phyloP scores from a whole-genome alignment of 2,113 vertebrate genomes.

The Stictonetta naevosa region DNA sequence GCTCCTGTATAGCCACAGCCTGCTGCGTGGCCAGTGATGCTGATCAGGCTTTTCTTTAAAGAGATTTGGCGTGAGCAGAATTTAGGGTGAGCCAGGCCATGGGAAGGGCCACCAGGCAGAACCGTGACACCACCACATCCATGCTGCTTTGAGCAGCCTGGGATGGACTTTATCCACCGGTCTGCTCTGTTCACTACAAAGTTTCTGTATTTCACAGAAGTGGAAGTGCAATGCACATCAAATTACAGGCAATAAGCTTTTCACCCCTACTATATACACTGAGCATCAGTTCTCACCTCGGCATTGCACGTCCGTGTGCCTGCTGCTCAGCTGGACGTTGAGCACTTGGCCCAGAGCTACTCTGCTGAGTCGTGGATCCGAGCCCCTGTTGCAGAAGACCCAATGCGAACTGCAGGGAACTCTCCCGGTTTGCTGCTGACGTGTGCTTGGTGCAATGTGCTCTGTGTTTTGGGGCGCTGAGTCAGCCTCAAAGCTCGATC shows the following conservation, averaged over 20 bases:
- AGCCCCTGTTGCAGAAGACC: neutral
- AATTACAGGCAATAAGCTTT: neutral
- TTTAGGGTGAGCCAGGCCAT: neutral
- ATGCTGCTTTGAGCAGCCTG: neutral
- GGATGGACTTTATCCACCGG: neutral
- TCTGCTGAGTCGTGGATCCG: neutral
- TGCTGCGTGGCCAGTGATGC: fast-evolving
- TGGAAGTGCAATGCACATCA: neutral
- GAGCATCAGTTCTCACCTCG: neutral
- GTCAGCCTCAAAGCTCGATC: neutral
- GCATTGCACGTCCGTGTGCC: fast-evolving
- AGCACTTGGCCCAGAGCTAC: neutral
- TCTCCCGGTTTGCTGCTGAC: fast-evolving
- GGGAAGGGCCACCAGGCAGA: neutral
- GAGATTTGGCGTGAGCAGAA: neutral
- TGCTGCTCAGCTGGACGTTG: neutral
- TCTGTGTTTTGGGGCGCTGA: neutral
- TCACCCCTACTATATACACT: fast-evolving
- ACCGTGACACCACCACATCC: fast-evolving
- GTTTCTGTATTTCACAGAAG: neutral
- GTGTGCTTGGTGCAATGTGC: fast-evolving
- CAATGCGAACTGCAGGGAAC: neutral
- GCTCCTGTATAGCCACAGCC: neutral
- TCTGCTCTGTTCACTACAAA: too few relatives aligned
- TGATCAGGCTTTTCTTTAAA: neutral